Conservation (phyloP, 2,113 vertebrate species). For the Neofelis nebulosa region DNA sequence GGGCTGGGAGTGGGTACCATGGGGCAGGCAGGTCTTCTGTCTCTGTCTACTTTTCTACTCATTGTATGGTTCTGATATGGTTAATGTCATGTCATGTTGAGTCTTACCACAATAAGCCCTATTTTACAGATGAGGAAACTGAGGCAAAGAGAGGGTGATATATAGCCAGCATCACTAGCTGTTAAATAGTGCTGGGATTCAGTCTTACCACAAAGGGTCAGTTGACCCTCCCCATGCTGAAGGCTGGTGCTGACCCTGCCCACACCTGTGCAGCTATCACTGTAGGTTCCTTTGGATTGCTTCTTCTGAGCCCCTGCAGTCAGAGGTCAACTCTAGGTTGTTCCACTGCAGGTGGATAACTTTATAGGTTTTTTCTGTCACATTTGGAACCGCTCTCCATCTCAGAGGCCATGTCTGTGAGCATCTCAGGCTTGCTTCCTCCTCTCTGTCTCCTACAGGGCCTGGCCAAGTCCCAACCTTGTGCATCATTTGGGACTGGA, state of each 20-base stretch:
- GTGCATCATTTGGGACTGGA: neutral
- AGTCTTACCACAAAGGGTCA: neutral
- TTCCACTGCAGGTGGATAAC: neutral
- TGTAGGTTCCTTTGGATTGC: neutral
- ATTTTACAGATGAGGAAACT: neutral
- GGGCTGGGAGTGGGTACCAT: neutral
- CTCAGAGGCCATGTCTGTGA: neutral
- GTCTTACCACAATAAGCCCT: neutral
- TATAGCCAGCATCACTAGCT: neutral
- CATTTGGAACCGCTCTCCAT: neutral
- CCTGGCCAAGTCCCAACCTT: neutral
- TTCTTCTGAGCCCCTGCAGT: neutral
- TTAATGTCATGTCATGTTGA: neutral
- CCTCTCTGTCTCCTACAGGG: neutral
- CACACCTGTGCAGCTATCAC: neutral
- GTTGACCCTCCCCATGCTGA: accelerated
- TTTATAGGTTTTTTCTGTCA: neutral
- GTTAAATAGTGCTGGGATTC: neutral
- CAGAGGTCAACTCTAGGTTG: no score
- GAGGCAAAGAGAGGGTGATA: neutral
- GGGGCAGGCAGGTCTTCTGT: neutral
- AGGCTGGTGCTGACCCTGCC: neutral
- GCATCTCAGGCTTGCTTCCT: neutral
- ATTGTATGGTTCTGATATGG: neutral
- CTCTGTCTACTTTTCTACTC: neutral